Evolutionary conservation across 2,888 invertebrate species (phyloP), one percentile per base, ranked within the genome.

Genomic region (Corythucha ciliata): DNA sequence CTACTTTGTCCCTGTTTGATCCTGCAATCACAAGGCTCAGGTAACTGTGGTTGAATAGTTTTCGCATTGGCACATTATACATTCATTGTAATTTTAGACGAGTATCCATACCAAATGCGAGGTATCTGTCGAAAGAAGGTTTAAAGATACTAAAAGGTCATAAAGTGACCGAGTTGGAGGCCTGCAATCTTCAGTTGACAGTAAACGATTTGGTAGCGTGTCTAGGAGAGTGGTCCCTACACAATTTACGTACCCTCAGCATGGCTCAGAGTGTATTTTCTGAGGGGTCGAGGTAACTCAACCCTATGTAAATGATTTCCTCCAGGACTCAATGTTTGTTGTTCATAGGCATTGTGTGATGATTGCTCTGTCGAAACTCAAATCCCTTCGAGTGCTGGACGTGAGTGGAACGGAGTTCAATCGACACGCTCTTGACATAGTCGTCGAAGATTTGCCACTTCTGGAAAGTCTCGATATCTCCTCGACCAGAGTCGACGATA

Each of bases 401-500:
- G 76, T 81, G 3, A 76, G 80, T 53, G 72, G 75, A 60, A 81
- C 81, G n/a, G 79, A 80, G 63, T 75, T 82, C 63, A 80, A 79
- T 64, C 74, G 74, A 57, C 75, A 75, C 60, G 76, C 77, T 20
- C 70, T 82, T 55, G 74, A 78, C 60, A 77, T 80, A 57, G 72
- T 81, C 46, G 77, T 77, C 53, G 76, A 79, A 59, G 79, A 81
- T 67, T 69, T 82, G 55, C 75, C 74, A 36, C 67, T 70, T 51
- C 66, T 83, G 55, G 78, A 80, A 63, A 74, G 70, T 60, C 65
- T 83, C 47, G 78, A 83, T 63, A 78, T 83, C 58, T 81, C 81
- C 14, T 72, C 73, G 53, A 81, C 81, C 8, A 64, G 69, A 57
- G 75, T 81, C 25, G 73, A 72, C 55, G 78, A 80, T 65, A 73